phyloP scores from a whole-genome alignment of 2,888 invertebrate genomes.

The Exephanes ischioxanthus region DNA sequence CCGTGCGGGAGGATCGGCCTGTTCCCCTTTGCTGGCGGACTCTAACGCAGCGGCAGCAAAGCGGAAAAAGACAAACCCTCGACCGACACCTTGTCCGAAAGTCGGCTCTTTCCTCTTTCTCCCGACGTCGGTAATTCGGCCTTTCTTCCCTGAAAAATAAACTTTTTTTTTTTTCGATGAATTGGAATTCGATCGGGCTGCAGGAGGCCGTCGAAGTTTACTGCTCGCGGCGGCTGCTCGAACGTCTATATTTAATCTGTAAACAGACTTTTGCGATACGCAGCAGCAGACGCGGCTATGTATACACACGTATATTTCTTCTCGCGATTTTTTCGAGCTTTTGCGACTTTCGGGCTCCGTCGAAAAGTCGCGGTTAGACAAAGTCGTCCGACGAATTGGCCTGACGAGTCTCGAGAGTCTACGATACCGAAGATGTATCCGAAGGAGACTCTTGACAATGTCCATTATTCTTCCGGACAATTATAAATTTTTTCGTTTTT shows the following conservation, averaged over 20 bases:
- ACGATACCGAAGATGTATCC: not conserved
- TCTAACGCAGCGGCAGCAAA: conserved; percentile 87
- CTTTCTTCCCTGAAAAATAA: not conserved
- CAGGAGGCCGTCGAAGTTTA: conserved; percentile 32
- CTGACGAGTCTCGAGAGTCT: not conserved
- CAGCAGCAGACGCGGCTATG: conserved; percentile 28
- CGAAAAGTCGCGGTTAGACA: not conserved
- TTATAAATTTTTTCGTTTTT: not conserved
- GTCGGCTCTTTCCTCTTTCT: not conserved
- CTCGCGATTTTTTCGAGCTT: conserved; percentile 1
- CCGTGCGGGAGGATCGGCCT: conserved; percentile 83
- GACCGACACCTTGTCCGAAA: conserved; percentile 69
- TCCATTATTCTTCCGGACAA: not conserved
- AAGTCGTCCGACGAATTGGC: not conserved
- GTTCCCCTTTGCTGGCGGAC: conserved; percentile 88
- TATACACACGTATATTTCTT: conserved; percentile 61
- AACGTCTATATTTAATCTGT: conserved; percentile 72
- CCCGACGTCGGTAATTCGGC: not conserved
- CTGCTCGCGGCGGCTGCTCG: conserved; percentile 33
- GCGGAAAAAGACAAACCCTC: conserved; percentile 89
- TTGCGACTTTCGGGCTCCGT: not conserved
- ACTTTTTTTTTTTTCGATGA: not conserved
- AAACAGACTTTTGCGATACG: conserved; percentile 63
- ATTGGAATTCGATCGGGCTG: not conserved
- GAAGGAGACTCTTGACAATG: not conserved